Evolutionary conservation across 2,113 vertebrate genomes (phyloP).

Genomic region (Scalopus aquaticus): DNA sequence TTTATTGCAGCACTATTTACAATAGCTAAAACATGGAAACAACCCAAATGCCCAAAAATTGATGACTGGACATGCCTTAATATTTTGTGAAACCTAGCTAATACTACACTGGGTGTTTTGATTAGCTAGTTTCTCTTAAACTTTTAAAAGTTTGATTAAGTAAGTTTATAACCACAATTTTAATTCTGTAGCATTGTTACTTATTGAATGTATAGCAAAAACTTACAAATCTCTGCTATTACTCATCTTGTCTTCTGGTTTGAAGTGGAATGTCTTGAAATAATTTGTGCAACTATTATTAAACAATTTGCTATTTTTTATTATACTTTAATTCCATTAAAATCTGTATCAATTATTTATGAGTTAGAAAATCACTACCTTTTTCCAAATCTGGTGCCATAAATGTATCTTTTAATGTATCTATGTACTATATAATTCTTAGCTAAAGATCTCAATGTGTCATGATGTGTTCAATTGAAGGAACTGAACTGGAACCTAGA

Average conservation of each 20-base stretch:
- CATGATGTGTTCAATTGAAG: neutral
- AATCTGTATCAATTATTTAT: neutral
- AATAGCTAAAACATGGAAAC: too few species aligned
- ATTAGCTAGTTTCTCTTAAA: neutral
- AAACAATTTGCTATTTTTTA: neutral
- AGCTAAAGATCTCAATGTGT: neutral
- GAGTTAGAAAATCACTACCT: neutral
- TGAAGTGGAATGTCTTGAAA: neutral
- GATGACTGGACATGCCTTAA: too few species aligned
- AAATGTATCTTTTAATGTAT: neutral
- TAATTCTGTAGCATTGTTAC: neutral
- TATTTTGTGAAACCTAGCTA: conserved; percentile 1
- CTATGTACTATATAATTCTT: neutral
- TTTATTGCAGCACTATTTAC: too few species aligned
- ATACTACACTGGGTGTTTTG: neutral
- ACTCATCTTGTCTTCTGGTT: neutral
- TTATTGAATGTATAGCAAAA: neutral
- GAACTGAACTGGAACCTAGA: neutral
- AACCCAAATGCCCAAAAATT: too few species aligned
- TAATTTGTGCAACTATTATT: neutral
- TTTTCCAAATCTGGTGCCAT: neutral
- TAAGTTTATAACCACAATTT: neutral
- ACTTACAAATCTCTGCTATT: neutral
- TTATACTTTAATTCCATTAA: neutral
- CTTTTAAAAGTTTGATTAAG: neutral